These are phyloP conservation scores for Tyrannus savana DNA, from an alignment of 2,113 vertebrate genomes.

Conservation along the genomic window DNA sequence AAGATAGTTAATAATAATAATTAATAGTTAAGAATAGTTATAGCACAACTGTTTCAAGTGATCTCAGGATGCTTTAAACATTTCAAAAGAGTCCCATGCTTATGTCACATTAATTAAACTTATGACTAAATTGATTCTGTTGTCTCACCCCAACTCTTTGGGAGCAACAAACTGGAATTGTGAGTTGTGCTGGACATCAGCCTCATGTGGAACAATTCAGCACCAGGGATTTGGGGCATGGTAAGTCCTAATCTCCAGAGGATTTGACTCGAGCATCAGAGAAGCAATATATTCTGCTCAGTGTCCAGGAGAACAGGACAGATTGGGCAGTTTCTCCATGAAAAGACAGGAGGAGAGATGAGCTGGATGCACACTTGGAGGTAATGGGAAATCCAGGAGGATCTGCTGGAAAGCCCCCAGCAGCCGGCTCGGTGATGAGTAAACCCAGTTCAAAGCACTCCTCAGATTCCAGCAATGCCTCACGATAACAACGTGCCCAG, in stretches of 20 bases:
- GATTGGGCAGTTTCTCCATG: neutral
- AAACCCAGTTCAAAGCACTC: slow-evolving; percentile 24
- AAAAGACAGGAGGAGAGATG: neutral
- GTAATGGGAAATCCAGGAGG: slow-evolving; percentile 29
- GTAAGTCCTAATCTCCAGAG: neutral
- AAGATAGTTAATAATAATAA: no score
- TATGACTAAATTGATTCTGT: neutral
- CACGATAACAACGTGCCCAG: neutral
- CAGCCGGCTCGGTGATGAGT: neutral
- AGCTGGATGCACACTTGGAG: neutral
- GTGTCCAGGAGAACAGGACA: neutral
- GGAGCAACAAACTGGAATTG: neutral
- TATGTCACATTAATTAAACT: neutral
- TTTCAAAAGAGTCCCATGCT: neutral
- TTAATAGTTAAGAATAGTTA: neutral
- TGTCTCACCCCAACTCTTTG: neutral
- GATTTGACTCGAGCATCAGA: fast-evolving
- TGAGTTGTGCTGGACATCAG: neutral
- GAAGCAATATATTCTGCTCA: neutral
- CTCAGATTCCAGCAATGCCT: slow-evolving; percentile 36
- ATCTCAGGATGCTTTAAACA: neutral
- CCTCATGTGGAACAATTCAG: fast-evolving
- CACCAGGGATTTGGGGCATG: fast-evolving
- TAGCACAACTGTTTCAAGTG: neutral
- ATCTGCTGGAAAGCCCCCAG: neutral